Conservation (phyloP, 1,140 invertebrate species). For the Notospermus geniculatus region DNA sequence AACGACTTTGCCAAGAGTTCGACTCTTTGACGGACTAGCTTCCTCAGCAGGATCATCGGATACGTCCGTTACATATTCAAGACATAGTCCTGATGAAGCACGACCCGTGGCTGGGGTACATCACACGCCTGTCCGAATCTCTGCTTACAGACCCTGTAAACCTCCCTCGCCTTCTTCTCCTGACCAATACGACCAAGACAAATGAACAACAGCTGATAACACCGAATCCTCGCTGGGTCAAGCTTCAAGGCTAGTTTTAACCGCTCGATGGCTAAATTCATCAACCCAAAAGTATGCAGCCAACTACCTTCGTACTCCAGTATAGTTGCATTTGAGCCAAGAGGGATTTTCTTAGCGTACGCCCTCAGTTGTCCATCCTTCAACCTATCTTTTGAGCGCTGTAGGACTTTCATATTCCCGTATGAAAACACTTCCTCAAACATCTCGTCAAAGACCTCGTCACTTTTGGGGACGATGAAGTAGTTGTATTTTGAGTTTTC, state of each 20-base stretch:
- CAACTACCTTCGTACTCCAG: constrained; percentile 39
- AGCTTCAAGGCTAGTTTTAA: constrained; percentile 21
- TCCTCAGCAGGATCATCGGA: too few relatives aligned
- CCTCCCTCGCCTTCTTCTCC: too few relatives aligned
- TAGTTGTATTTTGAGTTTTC: constrained; percentile 44
- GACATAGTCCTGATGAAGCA: too few relatives aligned
- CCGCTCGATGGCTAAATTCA: constrained; percentile 28
- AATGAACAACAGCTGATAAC: constrained; percentile 16
- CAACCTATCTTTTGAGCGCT: constrained; percentile 20
- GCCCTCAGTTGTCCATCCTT: constrained; percentile 21
- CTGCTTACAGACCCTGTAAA: too few relatives aligned
- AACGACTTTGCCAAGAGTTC: too few relatives aligned
- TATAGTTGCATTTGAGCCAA: constrained; percentile 35
- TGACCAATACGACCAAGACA: too few relatives aligned
- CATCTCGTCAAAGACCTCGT: constrained; percentile 25
- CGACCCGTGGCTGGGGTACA: too few relatives aligned
- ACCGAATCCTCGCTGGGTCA: background rate
- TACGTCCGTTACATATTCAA: too few relatives aligned
- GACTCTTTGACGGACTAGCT: too few relatives aligned
- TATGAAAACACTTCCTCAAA: constrained; percentile 33
- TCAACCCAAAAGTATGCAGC: constrained; percentile 27
- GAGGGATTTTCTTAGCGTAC: constrained; percentile 19
- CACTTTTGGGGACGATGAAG: constrained; percentile 28
- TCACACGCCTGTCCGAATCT: too few relatives aligned
- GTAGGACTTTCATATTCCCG: constrained; percentile 29